Base-by-base conservation (phyloP, 2,797 vertebrate genomes). In the Enteromius afrohamiltoni region DNA sequence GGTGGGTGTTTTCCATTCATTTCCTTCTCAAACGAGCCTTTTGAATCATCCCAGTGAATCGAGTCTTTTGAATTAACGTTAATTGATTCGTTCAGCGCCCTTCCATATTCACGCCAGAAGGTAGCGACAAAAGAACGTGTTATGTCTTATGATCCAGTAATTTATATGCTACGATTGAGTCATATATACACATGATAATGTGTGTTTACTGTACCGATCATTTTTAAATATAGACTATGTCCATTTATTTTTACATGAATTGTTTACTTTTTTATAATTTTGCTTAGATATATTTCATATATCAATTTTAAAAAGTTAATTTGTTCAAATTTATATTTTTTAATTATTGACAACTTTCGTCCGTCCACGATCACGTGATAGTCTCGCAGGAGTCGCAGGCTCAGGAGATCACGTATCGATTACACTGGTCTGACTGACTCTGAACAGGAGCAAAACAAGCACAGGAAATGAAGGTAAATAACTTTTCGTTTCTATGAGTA, bases 351-450 rank as follows among this genome's bases (percentile, higher is more conserved):
- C 11, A 31, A 31, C 17, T 6, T 13, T 69, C 23, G 8, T 2
- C 42, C 69, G 45, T 10, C 9, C n/a, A 17, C 4, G 14, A 17
- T 76, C 74, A 58, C 74, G 74, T 26, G 73, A 13, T 40, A 37
- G 1, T 29, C 13, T 40, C n/a, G 53, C 16, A 7, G 37, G 47
- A 10, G 6, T 40, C n/a, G 53, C 16, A 7, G 37, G 47, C 17
- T 51, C 77, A 16, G 21, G 55, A 62, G 53, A 55, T 51, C 77
- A 16, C 8, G 62, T 23, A 79, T 79, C 62, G 62, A 79, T 79
- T 79, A 51, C 77, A 37, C 77, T 79, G 45, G 77, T 67, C 77
- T 79, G 77, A 17, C 26, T 67, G 60, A 64, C 73, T 31, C 60
- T 49, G 21, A 78, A 16, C 23, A 0, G 29, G 42, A 79, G 19